Evolutionary conservation across 1,140 invertebrate genomes (phyloP).

Genomic region (Rhynchophorus ferrugineus): DNA sequence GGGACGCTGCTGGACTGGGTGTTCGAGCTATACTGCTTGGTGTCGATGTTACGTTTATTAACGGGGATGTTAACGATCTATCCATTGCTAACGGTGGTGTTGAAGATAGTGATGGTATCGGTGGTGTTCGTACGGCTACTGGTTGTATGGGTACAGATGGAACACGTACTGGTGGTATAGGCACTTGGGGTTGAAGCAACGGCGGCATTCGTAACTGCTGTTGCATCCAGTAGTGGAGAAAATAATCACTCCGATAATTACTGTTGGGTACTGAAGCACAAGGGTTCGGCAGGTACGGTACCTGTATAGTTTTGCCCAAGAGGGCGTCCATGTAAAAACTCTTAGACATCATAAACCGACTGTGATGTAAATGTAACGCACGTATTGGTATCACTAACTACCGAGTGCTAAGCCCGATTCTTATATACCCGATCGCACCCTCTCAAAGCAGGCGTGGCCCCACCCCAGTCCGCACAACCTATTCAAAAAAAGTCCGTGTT

Average conservation of each 20-base stretch:
- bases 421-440: too few relatives aligned
- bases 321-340: slow-evolving; percentile 69
- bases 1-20: slow-evolving; percentile 47
- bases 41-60: slow-evolving; percentile 23
- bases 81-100: slow-evolving; percentile 39
- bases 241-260: slow-evolving; percentile 14
- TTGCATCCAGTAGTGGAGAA: slow-evolving; percentile 44
- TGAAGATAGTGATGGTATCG: slow-evolving; percentile 36
- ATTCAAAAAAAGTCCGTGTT: too few relatives aligned
- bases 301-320: slow-evolving; percentile 54
- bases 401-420: too few relatives aligned
- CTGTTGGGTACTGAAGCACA: slow-evolving; percentile 24
- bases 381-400: not conserved
- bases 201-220: slow-evolving; percentile 31
- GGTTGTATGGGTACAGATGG: slow-evolving; percentile 34
- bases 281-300: slow-evolving; percentile 42
- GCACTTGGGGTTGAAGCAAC: slow-evolving; percentile 22
- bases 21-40: slow-evolving; percentile 47
- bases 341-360: slow-evolving; percentile 53
- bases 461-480: too few relatives aligned
- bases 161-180: slow-evolving; percentile 41
- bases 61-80: slow-evolving; percentile 29
- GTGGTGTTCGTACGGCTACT: slow-evolving; percentile 42
- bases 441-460: too few relatives aligned
- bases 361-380: too few relatives aligned